Evolutionary conservation across 2,113 vertebrate genomes (phyloP), one percentile per base, ranked within the genome.

Genomic region (Pampusana beccarii): DNA sequence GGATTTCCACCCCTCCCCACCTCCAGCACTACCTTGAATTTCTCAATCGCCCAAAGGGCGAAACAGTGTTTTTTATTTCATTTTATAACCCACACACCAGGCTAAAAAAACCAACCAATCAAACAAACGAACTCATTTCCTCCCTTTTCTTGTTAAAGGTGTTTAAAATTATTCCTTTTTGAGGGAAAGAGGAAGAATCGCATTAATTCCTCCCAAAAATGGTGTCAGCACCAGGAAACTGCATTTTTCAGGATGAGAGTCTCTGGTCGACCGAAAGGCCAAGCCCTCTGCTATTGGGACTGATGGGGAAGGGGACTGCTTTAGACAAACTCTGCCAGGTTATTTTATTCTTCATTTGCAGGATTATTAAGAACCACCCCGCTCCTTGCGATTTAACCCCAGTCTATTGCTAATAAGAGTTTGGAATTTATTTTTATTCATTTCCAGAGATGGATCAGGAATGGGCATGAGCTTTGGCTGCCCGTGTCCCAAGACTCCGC

Each of bases 151-250:
- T 86, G 75, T 89, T 93, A 95, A 95, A 90, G 69, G 65, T 80
- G 80, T 92, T 93, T 88, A 88, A 96, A 96, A 92, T 94, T n/a
- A 80, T 84, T 96, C 6, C 18, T 86, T 83, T 95, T 84, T 0
- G 13, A 66, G 50, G 33, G 72, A 70, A 96, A 86, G 82, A 80
- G 88, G 79, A 96, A 97, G 88, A 95, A 88, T 78, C 82, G 94
- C 58, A 93, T 94, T 90, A 96, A 93, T 90, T 88, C 86, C 82
- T 88, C 53, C 75, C 75, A 90, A 44, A 83, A 93, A 92, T n/a
- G 33, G 53, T 78, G 18, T 74, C 67, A 67, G 65, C 0, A 11
- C 77, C 77, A 93, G 91, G 69, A 93, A 96, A 88, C 56, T 28
- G 25, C 72, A 72, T 40, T 79, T 93, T 88, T 80, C 65, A 85